A percentile compares a stretch with the other conserved stretches of the same genome.
Conservation (phyloP, 64 coral and sea anemone genomes). For the Pachyseris speciosa region DNA sequence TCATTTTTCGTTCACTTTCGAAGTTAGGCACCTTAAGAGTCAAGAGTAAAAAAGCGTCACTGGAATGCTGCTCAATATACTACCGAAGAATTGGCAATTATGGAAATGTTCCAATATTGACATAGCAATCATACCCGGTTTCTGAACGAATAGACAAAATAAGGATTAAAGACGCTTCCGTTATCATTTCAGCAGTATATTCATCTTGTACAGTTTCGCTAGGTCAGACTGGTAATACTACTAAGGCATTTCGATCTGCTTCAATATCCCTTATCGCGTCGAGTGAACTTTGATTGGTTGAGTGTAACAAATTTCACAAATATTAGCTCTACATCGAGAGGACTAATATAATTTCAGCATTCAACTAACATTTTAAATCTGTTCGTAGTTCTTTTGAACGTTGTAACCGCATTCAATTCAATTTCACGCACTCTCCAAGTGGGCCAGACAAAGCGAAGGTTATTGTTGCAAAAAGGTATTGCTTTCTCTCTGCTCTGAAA, state of each 20-base stretch:
- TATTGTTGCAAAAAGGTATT: not conserved
- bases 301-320: constrained; percentile 15
- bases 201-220: not conserved
- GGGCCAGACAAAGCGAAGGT: not conserved
- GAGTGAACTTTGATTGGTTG: not conserved
- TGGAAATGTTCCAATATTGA: not conserved
- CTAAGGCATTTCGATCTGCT: not conserved
- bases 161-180: not conserved
- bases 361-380: not conserved
- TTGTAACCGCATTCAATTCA: not conserved
- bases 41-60: not conserved
- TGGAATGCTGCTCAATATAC: constrained; percentile 2
- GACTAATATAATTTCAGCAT: not conserved
- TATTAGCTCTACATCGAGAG: not conserved
- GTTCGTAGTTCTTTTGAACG: not conserved
- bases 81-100: not conserved
- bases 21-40: not conserved
- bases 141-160: not conserved
- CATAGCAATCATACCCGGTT: not conserved
- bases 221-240: not conserved
- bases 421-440: not conserved
- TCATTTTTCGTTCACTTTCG: not conserved
- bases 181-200: not conserved
- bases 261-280: not conserved
- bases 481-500: not conserved